Evolutionary conservation across 2,888 invertebrate species (phyloP).

Genomic region (Blera fallax): DNA sequence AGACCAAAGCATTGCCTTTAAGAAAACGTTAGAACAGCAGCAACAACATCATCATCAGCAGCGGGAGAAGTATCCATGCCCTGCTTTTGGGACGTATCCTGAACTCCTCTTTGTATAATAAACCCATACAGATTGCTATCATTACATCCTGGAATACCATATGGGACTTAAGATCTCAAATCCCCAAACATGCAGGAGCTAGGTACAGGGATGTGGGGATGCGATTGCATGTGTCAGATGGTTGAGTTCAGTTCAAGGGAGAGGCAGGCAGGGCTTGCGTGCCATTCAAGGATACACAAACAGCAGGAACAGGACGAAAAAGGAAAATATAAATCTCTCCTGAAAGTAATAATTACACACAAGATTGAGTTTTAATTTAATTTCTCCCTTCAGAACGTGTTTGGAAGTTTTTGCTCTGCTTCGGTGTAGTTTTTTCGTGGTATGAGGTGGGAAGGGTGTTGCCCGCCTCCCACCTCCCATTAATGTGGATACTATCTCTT

Average conservation of each 20-base stretch:
- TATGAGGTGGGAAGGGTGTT: not conserved
- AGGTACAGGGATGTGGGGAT: constrained; percentile 47
- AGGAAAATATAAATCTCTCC: constrained; percentile 74
- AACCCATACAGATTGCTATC: constrained; percentile 70
- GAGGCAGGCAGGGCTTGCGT: constrained; percentile 40
- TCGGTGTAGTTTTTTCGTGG: constrained; percentile 15
- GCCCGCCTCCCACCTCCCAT: not conserved
- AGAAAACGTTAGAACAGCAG: constrained; percentile 1
- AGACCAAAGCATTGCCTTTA: constrained; percentile 13
- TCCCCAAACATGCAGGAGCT: constrained; percentile 54
- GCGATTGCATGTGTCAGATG: constrained; percentile 72
- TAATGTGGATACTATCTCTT: constrained; percentile 57
- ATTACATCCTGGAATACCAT: constrained; percentile 70
- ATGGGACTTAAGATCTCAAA: constrained; percentile 54
- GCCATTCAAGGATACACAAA: constrained; percentile 46
- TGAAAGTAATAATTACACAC: constrained; percentile 80
- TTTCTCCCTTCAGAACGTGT: constrained; percentile 74
- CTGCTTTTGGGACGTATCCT: constrained; percentile 4
- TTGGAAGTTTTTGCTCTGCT: constrained; percentile 38
- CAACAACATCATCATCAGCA: constrained; percentile 48
- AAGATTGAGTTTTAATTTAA: constrained; percentile 81
- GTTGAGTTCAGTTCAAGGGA: constrained; percentile 45
- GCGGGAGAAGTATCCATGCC: too few species aligned
- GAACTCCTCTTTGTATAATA: constrained; percentile 55
- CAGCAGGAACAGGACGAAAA: constrained; percentile 34